Evolutionary conservation across 2,888 invertebrate genomes (phyloP).

Genomic region (Tachina lurida): DNA sequence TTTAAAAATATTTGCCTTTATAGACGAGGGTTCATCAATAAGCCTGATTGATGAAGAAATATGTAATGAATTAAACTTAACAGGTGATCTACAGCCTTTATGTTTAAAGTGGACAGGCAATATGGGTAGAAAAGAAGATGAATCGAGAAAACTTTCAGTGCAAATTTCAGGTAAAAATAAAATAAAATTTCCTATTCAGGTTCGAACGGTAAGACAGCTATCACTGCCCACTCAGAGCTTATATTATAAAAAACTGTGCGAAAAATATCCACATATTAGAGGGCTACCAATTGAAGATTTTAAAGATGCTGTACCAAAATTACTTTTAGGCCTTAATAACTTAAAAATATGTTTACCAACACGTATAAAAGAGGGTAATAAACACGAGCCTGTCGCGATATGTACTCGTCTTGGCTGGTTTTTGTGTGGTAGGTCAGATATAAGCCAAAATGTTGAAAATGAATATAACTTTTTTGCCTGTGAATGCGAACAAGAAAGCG

Average conservation of each 20-base stretch:
- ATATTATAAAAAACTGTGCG: slow-evolving; percentile 4
- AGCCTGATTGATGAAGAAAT: slow-evolving; percentile 40
- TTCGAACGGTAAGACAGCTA: slow-evolving; percentile 24
- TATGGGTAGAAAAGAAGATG: not conserved
- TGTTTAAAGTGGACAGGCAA: slow-evolving; percentile 51
- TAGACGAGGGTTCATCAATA: slow-evolving; percentile 47
- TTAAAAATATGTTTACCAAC: slow-evolving; percentile 42
- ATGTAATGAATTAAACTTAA: slow-evolving; percentile 8
- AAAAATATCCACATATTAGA: slow-evolving; percentile 15
- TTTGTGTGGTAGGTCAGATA: not conserved
- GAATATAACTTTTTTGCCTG: slow-evolving; percentile 6
- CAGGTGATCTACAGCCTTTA: slow-evolving; percentile 14
- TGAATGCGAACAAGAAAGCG: slow-evolving; percentile 17
- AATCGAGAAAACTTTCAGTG: not conserved
- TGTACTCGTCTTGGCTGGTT: slow-evolving; percentile 29
- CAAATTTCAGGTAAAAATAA: slow-evolving; percentile 27
- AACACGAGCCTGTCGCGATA: not conserved
- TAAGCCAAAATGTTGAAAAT: not conserved
- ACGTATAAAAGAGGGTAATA: not conserved
- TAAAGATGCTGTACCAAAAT: slow-evolving; percentile 27
- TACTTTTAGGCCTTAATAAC: slow-evolving; percentile 59
- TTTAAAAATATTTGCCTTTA: slow-evolving; percentile 2
- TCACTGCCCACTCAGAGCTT: slow-evolving; percentile 31
- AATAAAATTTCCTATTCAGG: not conserved
- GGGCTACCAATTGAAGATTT: slow-evolving; percentile 33